Evolutionary conservation across 1,140 invertebrate genomes (phyloP), one percentile per base, ranked within the genome.

Genomic region (Metopolophium dirhodum): DNA sequence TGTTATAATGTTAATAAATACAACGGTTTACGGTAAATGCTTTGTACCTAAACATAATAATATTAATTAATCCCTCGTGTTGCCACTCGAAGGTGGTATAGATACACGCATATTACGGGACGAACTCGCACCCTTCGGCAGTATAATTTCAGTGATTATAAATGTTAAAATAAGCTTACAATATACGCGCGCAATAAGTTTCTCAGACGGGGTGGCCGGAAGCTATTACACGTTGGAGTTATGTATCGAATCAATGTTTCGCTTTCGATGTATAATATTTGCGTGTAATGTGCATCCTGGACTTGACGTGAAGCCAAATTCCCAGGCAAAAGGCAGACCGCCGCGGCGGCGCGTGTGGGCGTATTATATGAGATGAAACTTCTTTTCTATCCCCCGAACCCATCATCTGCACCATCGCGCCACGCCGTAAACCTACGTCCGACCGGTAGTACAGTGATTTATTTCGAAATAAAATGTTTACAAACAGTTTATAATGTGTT

Each of bases 101-200:
- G 51, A 20, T 54, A 54, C 22, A 54, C 20, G 22, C 20, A 51
- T 54, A 54, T 54, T 54, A 11, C 7, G 1, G 35, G 49, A 89
- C 22, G 18, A 37, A 1, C 18, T 54, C 26, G 30, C 77, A n/a
- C 57, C 90, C 30, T 92, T 85, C 26, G 47, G 37, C 57, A 9
- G 41, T 35, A 83, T 92, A 82, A 92, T 83, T 92, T 85, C 91
- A 11, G 45, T 23, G 91, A 92, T 92, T 92, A 92, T 54, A 47
- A 91, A 91, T 49, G 68, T 91, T 91, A 91, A 83, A 83, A 92
- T 47, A n/a, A 82, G 77, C 91, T 92, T 92, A 83, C 37, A 82
- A 22, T 22, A 6, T 54, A 54, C 51, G 51, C 47, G n/a, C 8
- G 22, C 77, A 45, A 91, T 82, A 83, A 92, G 77, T 92, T 85